Evolutionary conservation across 2,888 invertebrate genomes (phyloP), one percentile per base, ranked within the genome.

Genomic region (Pterostichus madidus): DNA sequence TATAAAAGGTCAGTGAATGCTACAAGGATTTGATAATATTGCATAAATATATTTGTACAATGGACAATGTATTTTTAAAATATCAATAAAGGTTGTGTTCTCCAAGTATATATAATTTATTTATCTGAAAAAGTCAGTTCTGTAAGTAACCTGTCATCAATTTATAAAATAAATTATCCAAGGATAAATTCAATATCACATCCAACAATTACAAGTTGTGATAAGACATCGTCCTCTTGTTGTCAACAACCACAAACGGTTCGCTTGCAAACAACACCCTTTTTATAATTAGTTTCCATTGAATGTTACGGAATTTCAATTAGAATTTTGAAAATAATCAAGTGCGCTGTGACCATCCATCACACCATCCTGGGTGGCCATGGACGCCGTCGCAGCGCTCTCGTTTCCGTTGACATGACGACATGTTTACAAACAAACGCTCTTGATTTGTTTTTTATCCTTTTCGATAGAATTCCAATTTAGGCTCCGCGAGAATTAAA

Each of bases 291-390:
- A 59, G 59, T 78, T 78, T 59, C 10, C 46, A 49, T 39, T 49
- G 49, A 17, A 46, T 78, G 59, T 78, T 78, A 53, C 0, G 78
- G 78, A 78, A 78, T 78, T 78, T 78, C 35, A 59, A 78, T 78
- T 44, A 59, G 61, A 78, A 78, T 78, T 78, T 59, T 35, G 44
- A 59, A 59, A 78, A 78, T 56, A 78, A 78, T 78, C 78, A 61
- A 68, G 68, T 39, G 32, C 13, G 68, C 68, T 53, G 15, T 15
- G 8, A 10, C 49, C 71, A 71, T 71, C 68, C 68, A 39, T 68
- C 68, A 68, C 11, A 68, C 0, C 39, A 46, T 17, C 46, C 15
- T 17, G 17, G 71, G 35, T 17, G 71, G 13, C 71, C 39, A 68
- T 68, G 39, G 49, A 68, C 35, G 39, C 5, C 13, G 11, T 11